Evolutionary conservation across 2,797 vertebrate genomes (phyloP).

Genomic region (Natrix natrix): DNA sequence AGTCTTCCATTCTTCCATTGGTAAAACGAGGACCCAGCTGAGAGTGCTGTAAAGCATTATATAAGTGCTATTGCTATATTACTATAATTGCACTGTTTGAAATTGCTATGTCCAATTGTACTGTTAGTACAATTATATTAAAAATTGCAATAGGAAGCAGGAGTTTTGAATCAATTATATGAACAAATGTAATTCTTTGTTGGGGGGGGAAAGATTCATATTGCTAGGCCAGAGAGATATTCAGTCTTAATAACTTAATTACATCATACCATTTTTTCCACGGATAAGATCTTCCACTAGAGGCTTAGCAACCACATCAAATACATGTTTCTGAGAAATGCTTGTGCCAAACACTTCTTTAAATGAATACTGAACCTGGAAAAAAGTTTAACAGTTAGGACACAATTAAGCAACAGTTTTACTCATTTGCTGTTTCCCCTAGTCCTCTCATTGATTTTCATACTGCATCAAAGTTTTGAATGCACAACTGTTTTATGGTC

Average conservation of each 20-base stretch:
- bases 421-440: background rate
- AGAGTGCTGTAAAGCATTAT: no score
- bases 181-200: background rate
- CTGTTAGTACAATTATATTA: background rate
- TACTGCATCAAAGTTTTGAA: background rate
- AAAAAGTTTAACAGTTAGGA: background rate
- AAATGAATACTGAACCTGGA: constrained; percentile 92
- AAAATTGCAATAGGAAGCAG: background rate
- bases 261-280: constrained; percentile 86
- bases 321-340: constrained; percentile 83
- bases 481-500: background rate
- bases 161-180: background rate
- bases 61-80: no score
- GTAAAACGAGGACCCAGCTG: no score
- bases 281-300: constrained; percentile 90
- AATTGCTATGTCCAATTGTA: background rate
- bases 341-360: constrained; percentile 90
- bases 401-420: background rate
- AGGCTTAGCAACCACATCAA: constrained; percentile 86
- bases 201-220: background rate
- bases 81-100: background rate
- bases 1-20: no score
- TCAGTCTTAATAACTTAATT: fast-evolving
- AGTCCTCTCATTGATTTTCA: background rate
- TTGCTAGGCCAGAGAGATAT: background rate